Evolutionary conservation across 1,140 invertebrate species (phyloP).

Genomic region (Drosophila mauritiana): DNA sequence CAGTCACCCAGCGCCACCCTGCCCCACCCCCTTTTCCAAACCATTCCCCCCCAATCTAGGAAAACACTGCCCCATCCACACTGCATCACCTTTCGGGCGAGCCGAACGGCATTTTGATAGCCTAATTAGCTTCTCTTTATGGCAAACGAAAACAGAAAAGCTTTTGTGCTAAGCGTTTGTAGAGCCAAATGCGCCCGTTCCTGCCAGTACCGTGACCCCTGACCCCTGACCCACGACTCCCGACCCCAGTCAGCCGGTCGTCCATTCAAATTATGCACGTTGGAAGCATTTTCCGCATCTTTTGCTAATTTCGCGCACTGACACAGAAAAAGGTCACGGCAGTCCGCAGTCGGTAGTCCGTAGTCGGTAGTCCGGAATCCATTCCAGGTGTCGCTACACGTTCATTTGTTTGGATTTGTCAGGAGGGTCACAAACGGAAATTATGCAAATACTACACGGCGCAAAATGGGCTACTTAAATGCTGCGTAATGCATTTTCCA

Average conservation of each 20-base stretch:
- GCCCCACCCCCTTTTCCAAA: not conserved
- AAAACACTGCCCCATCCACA: too few relatives aligned
- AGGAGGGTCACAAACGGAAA: conserved; percentile 24
- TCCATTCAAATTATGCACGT: conserved; percentile 75
- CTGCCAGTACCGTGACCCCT: not conserved
- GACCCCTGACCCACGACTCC: not conserved
- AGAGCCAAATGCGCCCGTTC: conserved; percentile 54
- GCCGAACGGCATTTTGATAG: conserved; percentile 76
- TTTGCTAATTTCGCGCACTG: conserved; percentile 69
- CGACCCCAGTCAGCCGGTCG: conserved; percentile 4
- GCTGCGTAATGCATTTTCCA: too few relatives aligned
- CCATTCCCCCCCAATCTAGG: not conserved
- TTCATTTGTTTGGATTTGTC: conserved; percentile 40
- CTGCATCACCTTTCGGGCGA: conserved; percentile 22
- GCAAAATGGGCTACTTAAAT: conserved; percentile 17
- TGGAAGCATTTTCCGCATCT: conserved; percentile 72
- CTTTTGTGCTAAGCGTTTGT: conserved; percentile 78
- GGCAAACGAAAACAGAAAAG: conserved; percentile 61
- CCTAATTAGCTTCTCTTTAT: conserved; percentile 81
- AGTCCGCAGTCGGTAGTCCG: conserved; percentile 14
- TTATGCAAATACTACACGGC: conserved; percentile 38
- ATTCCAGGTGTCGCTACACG: conserved; percentile 48
- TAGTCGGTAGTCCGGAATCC: conserved; percentile 22
- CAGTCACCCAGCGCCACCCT: conserved; percentile 3
- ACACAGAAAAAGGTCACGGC: conserved; percentile 75